Conservation (phyloP, 2,113 vertebrate genomes). For the Thomomys bottae region DNA sequence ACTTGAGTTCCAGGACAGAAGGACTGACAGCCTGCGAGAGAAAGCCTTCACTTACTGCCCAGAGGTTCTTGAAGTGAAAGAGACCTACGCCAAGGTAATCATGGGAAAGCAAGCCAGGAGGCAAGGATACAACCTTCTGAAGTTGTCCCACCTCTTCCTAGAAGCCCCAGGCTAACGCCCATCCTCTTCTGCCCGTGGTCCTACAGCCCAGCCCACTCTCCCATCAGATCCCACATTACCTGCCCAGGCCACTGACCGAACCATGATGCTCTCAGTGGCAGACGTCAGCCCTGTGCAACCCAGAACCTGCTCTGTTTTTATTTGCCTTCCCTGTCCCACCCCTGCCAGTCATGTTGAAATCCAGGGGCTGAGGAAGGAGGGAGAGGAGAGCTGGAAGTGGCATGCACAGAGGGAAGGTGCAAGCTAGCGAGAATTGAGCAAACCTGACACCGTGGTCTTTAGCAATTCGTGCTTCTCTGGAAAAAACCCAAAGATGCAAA, state of each 20-base stretch:
- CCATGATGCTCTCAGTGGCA: background rate
- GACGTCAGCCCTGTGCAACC: background rate
- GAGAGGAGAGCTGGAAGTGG: background rate
- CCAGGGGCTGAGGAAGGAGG: background rate
- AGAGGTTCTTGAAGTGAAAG: background rate
- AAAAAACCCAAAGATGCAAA: background rate
- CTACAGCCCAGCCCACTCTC: background rate
- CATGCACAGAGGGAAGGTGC: too few relatives aligned
- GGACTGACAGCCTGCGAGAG: background rate
- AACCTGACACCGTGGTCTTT: conserved; percentile 42
- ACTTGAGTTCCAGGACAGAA: background rate
- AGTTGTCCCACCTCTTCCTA: too few relatives aligned
- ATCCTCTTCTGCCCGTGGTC: background rate
- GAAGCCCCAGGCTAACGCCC: background rate
- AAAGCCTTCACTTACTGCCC: background rate
- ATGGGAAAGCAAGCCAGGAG: background rate
- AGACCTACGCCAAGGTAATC: background rate
- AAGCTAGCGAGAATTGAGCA: background rate
- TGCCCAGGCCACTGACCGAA: background rate
- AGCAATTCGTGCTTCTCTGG: conserved; percentile 43
- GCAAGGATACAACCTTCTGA: background rate
- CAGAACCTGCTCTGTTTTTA: background rate
- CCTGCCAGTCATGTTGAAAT: background rate
- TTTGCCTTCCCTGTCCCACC: background rate
- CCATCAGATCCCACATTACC: background rate